Percentiles rank a stretch among this genome's conserved stretches.
phyloP scores from a whole-genome alignment of 1,140 invertebrate species.

The Plectus sambesii region DNA sequence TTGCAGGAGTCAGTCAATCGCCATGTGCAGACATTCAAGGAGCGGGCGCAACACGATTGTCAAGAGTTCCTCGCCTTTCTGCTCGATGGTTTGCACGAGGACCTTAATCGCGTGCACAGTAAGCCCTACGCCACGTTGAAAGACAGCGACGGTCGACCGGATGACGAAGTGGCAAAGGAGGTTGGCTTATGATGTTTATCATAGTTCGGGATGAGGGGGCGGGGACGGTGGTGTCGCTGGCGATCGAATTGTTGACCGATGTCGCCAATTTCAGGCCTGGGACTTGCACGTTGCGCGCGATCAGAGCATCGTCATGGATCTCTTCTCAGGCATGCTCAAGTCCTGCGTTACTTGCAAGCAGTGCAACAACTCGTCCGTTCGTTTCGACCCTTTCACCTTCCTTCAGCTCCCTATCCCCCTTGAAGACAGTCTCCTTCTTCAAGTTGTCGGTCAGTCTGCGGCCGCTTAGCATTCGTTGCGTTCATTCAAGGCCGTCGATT shows the following conservation, averaged over 20 bases:
- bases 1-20: slow-evolving; percentile 71
- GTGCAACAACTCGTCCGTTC: slow-evolving; percentile 65
- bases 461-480: no score
- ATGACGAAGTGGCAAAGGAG: slow-evolving; percentile 54
- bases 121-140: neutral
- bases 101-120: slow-evolving; percentile 56
- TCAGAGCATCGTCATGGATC: slow-evolving; percentile 53
- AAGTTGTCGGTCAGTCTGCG: slow-evolving; percentile 57
- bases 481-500: no score
- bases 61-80: slow-evolving; percentile 76
- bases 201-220: no score
- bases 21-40: slow-evolving; percentile 67
- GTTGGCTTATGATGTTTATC: slow-evolving; percentile 32
- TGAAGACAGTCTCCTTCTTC: slow-evolving; percentile 57
- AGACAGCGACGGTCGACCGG: neutral
- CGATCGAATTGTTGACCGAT: no score
- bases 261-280: slow-evolving; percentile 29
- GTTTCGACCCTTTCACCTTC: slow-evolving; percentile 77
- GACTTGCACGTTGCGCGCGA: slow-evolving; percentile 57
- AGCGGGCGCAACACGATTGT: slow-evolving; percentile 76
- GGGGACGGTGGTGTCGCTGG: no score
- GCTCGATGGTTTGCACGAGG: slow-evolving; percentile 75
- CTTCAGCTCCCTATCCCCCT: slow-evolving; percentile 69
- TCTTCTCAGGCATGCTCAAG: slow-evolving; percentile 76
- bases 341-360: slow-evolving; percentile 65